A percentile compares a stretch with the other conserved stretches of the same genome.
Evolutionary conservation across 2,113 vertebrate species (phyloP).

Genomic region (Orthochromis malagaraziensis): DNA sequence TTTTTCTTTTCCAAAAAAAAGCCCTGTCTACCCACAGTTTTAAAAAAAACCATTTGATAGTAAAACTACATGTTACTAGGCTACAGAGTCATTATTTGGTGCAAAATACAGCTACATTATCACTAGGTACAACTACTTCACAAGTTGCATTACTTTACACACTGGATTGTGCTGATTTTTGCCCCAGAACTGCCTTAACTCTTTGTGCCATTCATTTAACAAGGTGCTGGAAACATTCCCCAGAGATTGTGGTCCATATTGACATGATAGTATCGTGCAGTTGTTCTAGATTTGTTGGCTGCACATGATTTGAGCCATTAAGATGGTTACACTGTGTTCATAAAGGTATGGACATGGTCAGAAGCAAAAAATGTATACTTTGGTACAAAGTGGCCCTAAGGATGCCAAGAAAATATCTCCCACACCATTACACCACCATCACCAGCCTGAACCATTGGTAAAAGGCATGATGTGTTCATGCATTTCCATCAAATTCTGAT

Average conservation of each 20-base stretch:
- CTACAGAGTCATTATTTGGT: background rate
- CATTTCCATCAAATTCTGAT: background rate
- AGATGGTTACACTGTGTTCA: background rate
- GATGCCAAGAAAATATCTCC: background rate
- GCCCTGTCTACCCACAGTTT: background rate
- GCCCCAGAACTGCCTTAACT: background rate
- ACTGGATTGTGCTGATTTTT: background rate
- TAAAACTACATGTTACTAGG: background rate
- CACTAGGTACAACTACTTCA: background rate
- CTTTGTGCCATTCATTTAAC: background rate
- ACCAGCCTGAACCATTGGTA: background rate
- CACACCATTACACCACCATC: background rate
- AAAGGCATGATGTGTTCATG: background rate
- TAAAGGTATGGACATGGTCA: background rate
- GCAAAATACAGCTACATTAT: background rate
- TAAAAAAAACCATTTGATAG: rapidly evolving
- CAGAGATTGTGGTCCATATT: background rate
- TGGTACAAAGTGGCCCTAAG: background rate
- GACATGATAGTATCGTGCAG: background rate
- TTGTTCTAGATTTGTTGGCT: background rate
- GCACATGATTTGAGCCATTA: background rate
- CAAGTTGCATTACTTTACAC: background rate
- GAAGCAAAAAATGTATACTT: background rate
- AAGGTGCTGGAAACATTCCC: background rate
- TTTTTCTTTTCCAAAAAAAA: background rate